phyloP scores from a whole-genome alignment of 2,888 invertebrate genomes.

The Spisula solida region DNA sequence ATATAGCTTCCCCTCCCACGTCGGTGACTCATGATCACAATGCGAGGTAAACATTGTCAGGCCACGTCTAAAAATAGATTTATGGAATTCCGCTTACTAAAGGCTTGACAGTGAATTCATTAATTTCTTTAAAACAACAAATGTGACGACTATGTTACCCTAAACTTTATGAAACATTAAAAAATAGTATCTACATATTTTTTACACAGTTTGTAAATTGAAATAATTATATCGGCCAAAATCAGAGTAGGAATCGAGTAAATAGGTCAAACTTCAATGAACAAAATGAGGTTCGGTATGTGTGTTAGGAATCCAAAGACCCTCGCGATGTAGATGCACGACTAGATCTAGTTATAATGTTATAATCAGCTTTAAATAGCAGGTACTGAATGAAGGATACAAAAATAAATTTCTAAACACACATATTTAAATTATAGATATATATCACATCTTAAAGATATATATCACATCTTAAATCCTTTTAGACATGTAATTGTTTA shows the following conservation, averaged over 20 bases:
- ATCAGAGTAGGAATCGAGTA: neutral
- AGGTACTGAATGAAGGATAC: too few species aligned
- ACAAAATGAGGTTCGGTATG: constrained; percentile 1
- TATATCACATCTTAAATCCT: too few species aligned
- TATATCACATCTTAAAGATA: too few species aligned
- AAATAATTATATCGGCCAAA: neutral
- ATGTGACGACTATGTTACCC: too few species aligned
- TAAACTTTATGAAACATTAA: too few species aligned
- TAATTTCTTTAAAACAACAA: neutral
- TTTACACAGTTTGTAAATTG: neutral
- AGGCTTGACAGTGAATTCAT: neutral
- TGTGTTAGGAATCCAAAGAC: neutral
- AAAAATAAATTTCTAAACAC: too few species aligned
- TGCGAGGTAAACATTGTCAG: constrained; percentile 56
- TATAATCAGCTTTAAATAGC: too few species aligned
- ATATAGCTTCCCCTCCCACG: constrained; percentile 32
- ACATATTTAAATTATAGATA: too few species aligned
- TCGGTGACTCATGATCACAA: constrained; percentile 53
- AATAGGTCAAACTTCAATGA: neutral
- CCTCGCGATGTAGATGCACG: too few species aligned
- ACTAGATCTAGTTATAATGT: too few species aligned
- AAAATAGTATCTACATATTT: too few species aligned
- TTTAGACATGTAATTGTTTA: too few species aligned
- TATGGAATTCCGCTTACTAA: constrained; percentile 16
- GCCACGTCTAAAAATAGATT: constrained; percentile 47